These are phyloP conservation scores for Temnothorax unifasciatus DNA, from an alignment of 2,888 invertebrate genomes.

Conservation along the genomic window DNA sequence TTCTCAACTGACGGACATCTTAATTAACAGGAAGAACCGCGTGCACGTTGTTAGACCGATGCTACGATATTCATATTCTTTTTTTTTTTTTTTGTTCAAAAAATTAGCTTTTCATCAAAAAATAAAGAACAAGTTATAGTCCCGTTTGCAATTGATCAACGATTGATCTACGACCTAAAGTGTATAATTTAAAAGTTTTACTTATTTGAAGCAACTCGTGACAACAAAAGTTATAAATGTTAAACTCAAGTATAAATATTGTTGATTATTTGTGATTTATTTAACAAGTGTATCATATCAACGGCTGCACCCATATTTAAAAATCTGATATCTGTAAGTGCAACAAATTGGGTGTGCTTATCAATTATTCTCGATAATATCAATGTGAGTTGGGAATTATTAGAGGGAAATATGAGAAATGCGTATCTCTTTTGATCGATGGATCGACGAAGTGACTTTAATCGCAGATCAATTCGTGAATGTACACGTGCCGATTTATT, in stretches of 20 bases:
- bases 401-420: background rate
- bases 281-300: slow-evolving; percentile 25
- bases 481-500: background rate
- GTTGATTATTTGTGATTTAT: background rate
- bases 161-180: background rate
- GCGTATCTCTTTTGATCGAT: background rate
- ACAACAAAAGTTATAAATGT: background rate
- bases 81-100: background rate
- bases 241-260: background rate
- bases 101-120: slow-evolving; percentile 29
- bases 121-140: slow-evolving; percentile 38
- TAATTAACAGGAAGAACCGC: slow-evolving; percentile 59
- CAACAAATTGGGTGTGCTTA: slow-evolving; percentile 17
- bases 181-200: slow-evolving; percentile 10
- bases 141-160: slow-evolving; percentile 3
- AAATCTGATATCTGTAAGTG: slow-evolving; percentile 30
- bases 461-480: background rate
- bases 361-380: slow-evolving; percentile 49
- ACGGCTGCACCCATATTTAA: slow-evolving; percentile 22
- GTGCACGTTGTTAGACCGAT: slow-evolving; percentile 13
- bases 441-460: slow-evolving; percentile 7
- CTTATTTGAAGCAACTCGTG: background rate
- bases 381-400: background rate
- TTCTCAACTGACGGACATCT: slow-evolving; percentile 40
- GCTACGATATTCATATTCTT: background rate